Conservation (phyloP, 1,140 invertebrate species). For the Bombyx mori region DNA sequence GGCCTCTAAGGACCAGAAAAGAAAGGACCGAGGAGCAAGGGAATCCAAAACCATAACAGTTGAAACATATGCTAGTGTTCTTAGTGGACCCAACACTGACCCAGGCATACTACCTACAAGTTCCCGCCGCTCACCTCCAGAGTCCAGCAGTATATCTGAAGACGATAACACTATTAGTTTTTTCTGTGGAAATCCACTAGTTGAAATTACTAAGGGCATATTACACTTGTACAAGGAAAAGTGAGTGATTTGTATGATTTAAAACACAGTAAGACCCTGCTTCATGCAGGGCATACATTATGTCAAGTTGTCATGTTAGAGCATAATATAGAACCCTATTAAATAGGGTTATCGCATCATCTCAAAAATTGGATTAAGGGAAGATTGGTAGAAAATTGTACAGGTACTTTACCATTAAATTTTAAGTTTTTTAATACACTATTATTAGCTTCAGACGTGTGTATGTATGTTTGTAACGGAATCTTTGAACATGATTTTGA, state of each 20-base stretch:
- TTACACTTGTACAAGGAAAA: constrained; percentile 97
- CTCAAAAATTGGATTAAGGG: too few species aligned
- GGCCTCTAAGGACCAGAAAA: constrained; percentile 53
- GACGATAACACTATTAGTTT: constrained; percentile 82
- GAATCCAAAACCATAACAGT: constrained; percentile 64
- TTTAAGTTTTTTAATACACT: too few species aligned
- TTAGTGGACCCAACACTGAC: constrained; percentile 41
- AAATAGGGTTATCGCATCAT: too few species aligned
- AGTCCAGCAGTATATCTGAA: constrained; percentile 31
- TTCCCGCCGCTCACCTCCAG: constrained; percentile 39
- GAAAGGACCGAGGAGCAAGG: constrained; percentile 54
- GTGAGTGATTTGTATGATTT: constrained; percentile 61
- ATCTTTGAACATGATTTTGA: too few species aligned
- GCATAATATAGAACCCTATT: too few species aligned
- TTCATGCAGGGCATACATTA: not conserved
- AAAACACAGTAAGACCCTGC: too few species aligned
- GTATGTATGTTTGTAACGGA: too few species aligned
- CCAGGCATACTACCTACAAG: constrained; percentile 56
- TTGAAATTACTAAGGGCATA: constrained; percentile 96
- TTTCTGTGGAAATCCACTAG: constrained; percentile 96
- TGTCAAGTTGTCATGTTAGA: too few species aligned
- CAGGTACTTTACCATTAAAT: too few species aligned
- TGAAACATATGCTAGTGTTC: constrained; percentile 66
- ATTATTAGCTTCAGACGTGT: too few species aligned
- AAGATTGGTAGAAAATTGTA: too few species aligned